Conservation (phyloP, 2,888 invertebrate genomes). For the Acrobasis consociella region DNA sequence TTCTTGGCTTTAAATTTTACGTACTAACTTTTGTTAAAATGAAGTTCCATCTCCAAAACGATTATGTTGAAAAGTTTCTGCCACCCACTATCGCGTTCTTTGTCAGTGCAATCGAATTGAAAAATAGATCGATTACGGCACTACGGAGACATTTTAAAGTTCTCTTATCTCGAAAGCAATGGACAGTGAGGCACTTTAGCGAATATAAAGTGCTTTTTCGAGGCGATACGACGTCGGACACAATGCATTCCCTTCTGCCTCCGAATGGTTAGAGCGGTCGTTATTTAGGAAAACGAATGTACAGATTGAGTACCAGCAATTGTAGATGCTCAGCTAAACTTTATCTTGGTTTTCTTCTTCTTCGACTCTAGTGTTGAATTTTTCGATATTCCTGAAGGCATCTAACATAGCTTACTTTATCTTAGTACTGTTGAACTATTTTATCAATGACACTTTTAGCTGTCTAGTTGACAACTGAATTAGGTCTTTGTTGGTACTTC, state of each 20-base stretch:
- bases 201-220: conserved; percentile 48
- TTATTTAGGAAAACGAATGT: neutral
- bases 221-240: conserved; percentile 36
- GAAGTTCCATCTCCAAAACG: neutral
- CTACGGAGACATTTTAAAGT: conserved; percentile 65
- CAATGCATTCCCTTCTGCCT: conserved; percentile 36
- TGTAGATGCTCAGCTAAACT: no score
- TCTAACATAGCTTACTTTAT: no score
- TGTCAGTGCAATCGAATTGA: conserved; percentile 28
- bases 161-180: conserved; percentile 60
- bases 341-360: no score
- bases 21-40: no score
- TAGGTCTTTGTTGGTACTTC: no score
- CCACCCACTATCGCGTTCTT: neutral
- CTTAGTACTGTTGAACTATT: no score
- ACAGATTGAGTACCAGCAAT: neutral
- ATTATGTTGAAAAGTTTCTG: neutral
- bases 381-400: no score
- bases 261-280: neutral
- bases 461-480: no score
- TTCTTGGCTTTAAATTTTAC: no score
- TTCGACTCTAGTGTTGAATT: no score
- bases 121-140: conserved; percentile 44
- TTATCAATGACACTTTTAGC: no score
- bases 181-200: conserved; percentile 69